These are phyloP conservation scores for Alsophila aescularia DNA, from an alignment of 2,888 invertebrate genomes.

Conservation along the genomic window DNA sequence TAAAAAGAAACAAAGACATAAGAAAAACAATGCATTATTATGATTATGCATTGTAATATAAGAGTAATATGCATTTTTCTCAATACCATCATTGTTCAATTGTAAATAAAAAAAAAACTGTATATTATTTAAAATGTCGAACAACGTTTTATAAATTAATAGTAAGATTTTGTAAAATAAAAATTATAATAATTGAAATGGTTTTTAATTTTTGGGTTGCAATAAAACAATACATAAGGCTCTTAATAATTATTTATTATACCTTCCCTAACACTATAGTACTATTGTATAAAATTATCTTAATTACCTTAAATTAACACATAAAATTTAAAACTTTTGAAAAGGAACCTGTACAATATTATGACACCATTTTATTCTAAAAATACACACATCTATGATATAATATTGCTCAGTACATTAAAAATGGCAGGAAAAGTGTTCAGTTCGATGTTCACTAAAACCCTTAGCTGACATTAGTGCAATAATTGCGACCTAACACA, in stretches of 20 bases:
- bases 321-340: neutral
- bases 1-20: constrained; percentile 8
- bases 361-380: constrained; percentile 2
- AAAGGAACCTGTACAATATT: constrained; percentile 29
- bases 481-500: too few species aligned
- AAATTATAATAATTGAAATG: constrained; percentile 33
- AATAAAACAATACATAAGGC: too few species aligned
- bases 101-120: constrained; percentile 31
- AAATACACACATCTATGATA: neutral
- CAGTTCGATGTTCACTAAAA: too few species aligned
- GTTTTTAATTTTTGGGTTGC: constrained; percentile 6
- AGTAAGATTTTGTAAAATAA: constrained; percentile 52
- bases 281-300: neutral
- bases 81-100: constrained; percentile 16
- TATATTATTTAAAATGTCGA: constrained; percentile 27
- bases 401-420: neutral
- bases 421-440: too few species aligned
- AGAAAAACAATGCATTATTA: too few species aligned
- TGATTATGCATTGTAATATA: neutral
- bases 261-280: neutral
- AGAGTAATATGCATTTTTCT: constrained; percentile 4
- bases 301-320: neutral
- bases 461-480: too few species aligned
- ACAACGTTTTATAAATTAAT: constrained; percentile 46
- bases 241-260: neutral